Evolutionary conservation across 1,140 invertebrate species (phyloP).

Genomic region (Nautilus pompilius): DNA sequence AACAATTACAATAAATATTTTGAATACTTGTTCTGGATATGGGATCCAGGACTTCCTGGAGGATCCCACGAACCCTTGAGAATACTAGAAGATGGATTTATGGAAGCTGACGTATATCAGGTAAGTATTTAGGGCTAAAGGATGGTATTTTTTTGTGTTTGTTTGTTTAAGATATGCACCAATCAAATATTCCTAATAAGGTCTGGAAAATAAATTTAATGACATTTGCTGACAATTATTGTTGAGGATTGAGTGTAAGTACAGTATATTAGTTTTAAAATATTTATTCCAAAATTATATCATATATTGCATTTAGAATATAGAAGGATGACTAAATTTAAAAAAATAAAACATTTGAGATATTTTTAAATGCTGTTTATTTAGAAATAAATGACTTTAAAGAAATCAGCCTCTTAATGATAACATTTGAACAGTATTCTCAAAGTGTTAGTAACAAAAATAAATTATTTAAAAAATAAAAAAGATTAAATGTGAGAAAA

Average conservation of each 20-base stretch:
- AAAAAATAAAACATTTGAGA: too few species aligned
- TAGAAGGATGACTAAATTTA: too few species aligned
- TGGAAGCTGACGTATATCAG: constrained; percentile 44
- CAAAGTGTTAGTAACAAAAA: too few species aligned
- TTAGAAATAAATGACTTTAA: too few species aligned
- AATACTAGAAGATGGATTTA: constrained; percentile 50
- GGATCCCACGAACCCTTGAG: constrained; percentile 35
- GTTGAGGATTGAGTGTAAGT: neutral
- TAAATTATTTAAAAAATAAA: too few species aligned
- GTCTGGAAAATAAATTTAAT: neutral
- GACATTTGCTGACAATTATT: neutral
- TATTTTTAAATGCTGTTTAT: too few species aligned
- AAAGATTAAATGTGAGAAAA: too few species aligned
- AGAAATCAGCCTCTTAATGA: too few species aligned
- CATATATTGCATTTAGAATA: too few species aligned
- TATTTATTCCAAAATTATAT: too few species aligned
- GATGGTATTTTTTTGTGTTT: neutral
- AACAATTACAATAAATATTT: constrained; percentile 41
- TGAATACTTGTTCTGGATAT: constrained; percentile 54
- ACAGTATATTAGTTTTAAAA: neutral
- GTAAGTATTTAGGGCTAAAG: constrained; percentile 16
- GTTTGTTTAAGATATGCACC: neutral
- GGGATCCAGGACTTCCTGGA: constrained; percentile 45
- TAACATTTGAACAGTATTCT: too few species aligned
- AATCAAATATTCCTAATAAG: too few species aligned